phyloP scores from a whole-genome alignment of 2,113 vertebrate genomes.

The Micronycteris hirsuta region DNA sequence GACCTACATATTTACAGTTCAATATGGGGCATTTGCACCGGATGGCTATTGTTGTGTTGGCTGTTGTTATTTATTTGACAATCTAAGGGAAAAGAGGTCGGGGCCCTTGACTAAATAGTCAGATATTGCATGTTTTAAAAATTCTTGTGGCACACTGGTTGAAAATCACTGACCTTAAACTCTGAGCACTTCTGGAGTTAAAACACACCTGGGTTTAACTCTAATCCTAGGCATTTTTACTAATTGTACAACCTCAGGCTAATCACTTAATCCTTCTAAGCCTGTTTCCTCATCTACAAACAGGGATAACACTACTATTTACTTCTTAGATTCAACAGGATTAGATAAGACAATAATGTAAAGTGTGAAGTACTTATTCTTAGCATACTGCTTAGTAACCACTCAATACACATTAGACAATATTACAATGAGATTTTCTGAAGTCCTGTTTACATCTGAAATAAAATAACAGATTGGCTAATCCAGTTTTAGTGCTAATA shows the following conservation, averaged over 20 bases:
- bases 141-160: background rate
- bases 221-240: background rate
- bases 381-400: background rate
- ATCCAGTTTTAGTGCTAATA: background rate
- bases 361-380: constrained; percentile 10
- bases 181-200: background rate
- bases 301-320: background rate
- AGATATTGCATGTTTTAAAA: background rate
- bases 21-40: background rate
- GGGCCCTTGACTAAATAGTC: background rate
- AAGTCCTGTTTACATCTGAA: background rate
- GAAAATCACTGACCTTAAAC: background rate
- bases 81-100: background rate
- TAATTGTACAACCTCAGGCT: background rate
- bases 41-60: background rate
- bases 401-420: background rate
- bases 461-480: constrained; percentile 1
- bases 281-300: background rate
- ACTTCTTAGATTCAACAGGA: background rate
- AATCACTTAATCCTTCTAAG: background rate
- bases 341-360: background rate
- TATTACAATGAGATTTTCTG: constrained; percentile 25
- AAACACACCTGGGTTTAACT: background rate
- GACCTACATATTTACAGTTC: background rate
- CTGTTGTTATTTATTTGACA: background rate